Base-by-base conservation (phyloP, 2,888 invertebrate genomes). In the Lydus trimaculatus region DNA sequence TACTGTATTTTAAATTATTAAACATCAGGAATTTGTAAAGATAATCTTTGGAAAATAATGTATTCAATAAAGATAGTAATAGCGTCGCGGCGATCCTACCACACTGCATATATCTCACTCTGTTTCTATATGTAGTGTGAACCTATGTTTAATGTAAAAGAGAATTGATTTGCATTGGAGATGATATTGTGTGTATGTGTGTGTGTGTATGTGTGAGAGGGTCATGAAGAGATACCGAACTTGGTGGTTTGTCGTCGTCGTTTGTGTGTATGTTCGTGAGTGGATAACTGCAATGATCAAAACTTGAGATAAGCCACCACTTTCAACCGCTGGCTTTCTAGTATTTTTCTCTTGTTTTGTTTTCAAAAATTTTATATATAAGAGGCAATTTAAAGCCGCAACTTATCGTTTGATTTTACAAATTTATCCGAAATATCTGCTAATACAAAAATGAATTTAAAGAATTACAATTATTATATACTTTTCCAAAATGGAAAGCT, bases 131-230 rank as follows among this genome's bases (percentile, higher is more conserved):
- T 52, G 23, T 52, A 52, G 80, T 80, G 80, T 76, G 80, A 80
- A 80, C 78, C 80, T 78, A 81, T 81, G 81, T 81, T 80, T 81
- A 81, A 81, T 81, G 80, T 79, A 82, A 79, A 77, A 82, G 80
- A 11, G 23, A 52, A 52, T 75, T 79, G 80, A 81, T 81, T 80
- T 80, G 81, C 78, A 79, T 78, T 80, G 80, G 80, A 74, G 74
- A 75, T 73, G 73, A 71, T 65, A 67, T 61, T 64, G 20, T 11
- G 48, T 39, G n/a, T 39, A 36, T 1, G 15, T 36, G 31, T 11
- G 33, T 33, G 33, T 33, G 11, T 33, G 33, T 33, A n/a, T n/a
- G n/a, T 28, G 28, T 33, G 48, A 23, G 64, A 64, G 67, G 70
- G 72, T 70, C 72, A 69, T 70, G 71, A 67, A 66, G 72, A 67